A percentile compares a stretch with the other conserved stretches of the same genome.
Conservation (phyloP, 2,113 vertebrate species). For the Todiramphus saurophagus region DNA sequence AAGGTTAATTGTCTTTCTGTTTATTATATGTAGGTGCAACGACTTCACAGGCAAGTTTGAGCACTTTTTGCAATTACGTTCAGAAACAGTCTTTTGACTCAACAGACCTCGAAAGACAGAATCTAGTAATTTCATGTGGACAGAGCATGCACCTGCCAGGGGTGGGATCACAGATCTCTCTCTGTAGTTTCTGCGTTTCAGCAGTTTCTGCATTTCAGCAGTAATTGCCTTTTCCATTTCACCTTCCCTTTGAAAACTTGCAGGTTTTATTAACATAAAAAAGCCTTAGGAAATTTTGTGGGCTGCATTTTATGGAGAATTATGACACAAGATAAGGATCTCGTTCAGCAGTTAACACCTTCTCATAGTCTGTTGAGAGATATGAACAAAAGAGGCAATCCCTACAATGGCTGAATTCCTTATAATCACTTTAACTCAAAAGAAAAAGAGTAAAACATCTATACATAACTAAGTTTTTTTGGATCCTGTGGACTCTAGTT, state of each 20-base stretch:
- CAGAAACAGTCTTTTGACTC: not conserved
- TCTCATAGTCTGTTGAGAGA: not conserved
- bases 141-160: not conserved
- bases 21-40: not conserved
- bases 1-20: not conserved
- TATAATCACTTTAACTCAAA: not conserved
- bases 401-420: not conserved
- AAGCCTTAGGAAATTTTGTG: constrained; percentile 20
- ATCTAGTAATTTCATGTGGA: not conserved
- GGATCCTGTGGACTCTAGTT: not conserved
- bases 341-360: not conserved
- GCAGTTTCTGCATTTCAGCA: not conserved
- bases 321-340: constrained; percentile 1
- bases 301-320: constrained; percentile 5
- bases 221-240: constrained; percentile 12
- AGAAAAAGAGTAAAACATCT: not conserved
- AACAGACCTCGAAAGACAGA: not conserved
- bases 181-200: not conserved
- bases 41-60: not conserved
- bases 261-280: constrained; percentile 38
- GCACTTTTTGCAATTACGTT: not conserved
- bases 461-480: not conserved
- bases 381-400: not conserved
- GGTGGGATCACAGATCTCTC: not conserved
- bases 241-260: not conserved